Evolutionary conservation across 2,888 invertebrate genomes (phyloP), one percentile per base, ranked within the genome.

Genomic region (Patella ulyssiponensis): DNA sequence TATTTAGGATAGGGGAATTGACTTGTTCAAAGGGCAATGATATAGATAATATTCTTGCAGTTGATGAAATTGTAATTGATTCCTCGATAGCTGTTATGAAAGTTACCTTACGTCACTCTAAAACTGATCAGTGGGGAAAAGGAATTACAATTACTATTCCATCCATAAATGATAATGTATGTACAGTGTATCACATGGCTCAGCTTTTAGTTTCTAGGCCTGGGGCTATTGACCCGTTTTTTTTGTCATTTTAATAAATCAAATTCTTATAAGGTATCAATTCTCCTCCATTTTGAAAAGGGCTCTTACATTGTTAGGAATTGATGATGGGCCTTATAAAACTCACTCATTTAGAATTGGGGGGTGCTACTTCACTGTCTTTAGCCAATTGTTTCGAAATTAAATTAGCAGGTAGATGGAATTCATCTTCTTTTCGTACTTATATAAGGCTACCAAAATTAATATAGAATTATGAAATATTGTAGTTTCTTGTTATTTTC

Each of bases 1-100:
- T 75, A 15, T 75, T 75, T 54, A 15, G 75, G 17, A 53, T 82
- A 14, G 77, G 75, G 15, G 82, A 81, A 53, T 76, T 81, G 69
- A 69, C 54, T 2, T n/a, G 51, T 12, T 52, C 27, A 14, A 52
- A 53, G 4, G 72, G 54, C 7, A 23, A 14, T 44, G 15, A 14
- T 15, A 17, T 58, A 15, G 11, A 58, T 27, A 27, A 27, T 27
- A 58, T 58, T n/a, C 58, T 58, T 58, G 17, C 58, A 58, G 17
- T 58, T 5, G 5, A 58, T 5, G 58, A 58, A n/a, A 20, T 58
- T n/a, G n/a, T n/a, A n/a, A 11, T 58, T 58, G 58, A 58, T 15
- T 20, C 58, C 20, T 58, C 58, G 20, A 58, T n/a, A n/a, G 17
- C 20, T 17, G 17, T 58, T 15, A 58, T 58, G 5, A 58, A 58